phyloP scores from a whole-genome alignment of 2,888 invertebrate species.

The Athalia circularis region DNA sequence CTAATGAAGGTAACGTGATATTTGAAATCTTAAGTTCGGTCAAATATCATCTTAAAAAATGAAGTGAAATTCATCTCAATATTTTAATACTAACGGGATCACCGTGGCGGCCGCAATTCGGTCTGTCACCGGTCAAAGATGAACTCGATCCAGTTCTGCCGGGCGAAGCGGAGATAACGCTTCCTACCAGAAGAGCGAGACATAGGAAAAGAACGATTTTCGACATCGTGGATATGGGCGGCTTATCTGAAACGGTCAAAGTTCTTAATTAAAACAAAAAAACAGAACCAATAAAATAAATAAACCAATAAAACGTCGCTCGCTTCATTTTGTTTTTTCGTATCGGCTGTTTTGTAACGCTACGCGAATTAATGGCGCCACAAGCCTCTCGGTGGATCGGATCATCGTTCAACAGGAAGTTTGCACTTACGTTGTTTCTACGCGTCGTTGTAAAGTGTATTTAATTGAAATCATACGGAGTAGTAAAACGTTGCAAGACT shows the following conservation, averaged over 20 bases:
- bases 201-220: constrained; percentile 58
- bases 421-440: no score
- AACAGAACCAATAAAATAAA: neutral
- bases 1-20: neutral
- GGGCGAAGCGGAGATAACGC: constrained; percentile 59
- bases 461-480: no score
- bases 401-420: no score
- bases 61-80: neutral
- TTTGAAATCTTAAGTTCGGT: neutral
- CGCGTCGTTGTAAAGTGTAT: no score
- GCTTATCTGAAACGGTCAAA: neutral
- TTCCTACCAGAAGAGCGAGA: constrained; percentile 57
- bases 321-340: neutral
- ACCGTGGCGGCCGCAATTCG: constrained; percentile 62
- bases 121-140: neutral
- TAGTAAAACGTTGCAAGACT: no score
- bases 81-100: constrained; percentile 62
- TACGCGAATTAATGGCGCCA: neutral
- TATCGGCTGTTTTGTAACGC: neutral
- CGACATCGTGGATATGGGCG: constrained; percentile 55
- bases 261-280: neutral
- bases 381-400: neutral
- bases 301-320: neutral
- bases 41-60: neutral
- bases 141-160: neutral